Evolutionary conservation across 1,140 invertebrate species (phyloP).

Genomic region (Bombus turneri): DNA sequence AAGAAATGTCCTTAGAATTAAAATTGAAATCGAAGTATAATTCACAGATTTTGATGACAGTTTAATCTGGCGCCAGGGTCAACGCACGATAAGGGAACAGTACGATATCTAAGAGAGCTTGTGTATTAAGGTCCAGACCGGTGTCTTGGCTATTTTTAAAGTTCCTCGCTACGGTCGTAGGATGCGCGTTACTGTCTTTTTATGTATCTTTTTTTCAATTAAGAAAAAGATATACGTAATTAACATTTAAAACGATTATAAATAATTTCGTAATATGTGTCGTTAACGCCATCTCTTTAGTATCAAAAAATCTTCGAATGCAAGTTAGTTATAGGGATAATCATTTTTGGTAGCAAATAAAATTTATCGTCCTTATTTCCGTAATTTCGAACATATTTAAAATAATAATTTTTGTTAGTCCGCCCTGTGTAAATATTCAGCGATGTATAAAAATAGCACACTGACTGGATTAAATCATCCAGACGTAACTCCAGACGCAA

Average conservation of each 20-base stretch:
- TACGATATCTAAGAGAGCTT: not conserved
- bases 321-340: too few relatives aligned
- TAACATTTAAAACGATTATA: not conserved
- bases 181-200: not conserved
- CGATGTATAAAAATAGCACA: too few relatives aligned
- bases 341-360: too few relatives aligned
- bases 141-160: not conserved
- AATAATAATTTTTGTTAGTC: too few relatives aligned
- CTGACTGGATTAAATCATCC: too few relatives aligned
- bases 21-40: not conserved
- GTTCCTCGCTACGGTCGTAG: not conserved
- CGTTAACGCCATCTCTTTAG: not conserved
- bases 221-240: not conserved
- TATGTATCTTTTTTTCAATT: not conserved
- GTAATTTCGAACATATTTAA: too few relatives aligned
- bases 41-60: not conserved
- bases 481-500: too few relatives aligned
- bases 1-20: not conserved
- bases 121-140: not conserved
- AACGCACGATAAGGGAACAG: constrained; percentile 8
- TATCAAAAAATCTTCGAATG: too few relatives aligned
- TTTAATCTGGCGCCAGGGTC: constrained; percentile 1
- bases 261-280: not conserved
- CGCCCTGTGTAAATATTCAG: too few relatives aligned
- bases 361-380: too few relatives aligned